Evolutionary conservation across 2,797 vertebrate genomes (phyloP), one percentile per base, ranked within the genome.

Genomic region (Pachyuromys duprasi): DNA sequence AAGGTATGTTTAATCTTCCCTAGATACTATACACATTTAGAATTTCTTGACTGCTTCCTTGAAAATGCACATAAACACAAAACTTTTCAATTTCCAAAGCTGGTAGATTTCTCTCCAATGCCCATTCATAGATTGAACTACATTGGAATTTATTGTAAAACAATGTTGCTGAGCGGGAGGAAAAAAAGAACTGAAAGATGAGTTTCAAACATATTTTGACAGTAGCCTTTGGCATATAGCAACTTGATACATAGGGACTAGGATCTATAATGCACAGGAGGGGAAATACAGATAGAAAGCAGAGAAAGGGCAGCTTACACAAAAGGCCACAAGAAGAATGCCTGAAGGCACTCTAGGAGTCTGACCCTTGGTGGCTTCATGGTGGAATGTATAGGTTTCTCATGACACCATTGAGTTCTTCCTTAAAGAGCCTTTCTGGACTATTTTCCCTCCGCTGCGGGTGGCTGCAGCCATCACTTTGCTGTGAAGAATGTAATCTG

Each of bases 401-500:
- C 90, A 33, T 60, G 90, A 89, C 42, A 49, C 94, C 88, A 79
- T 24, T 20, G 94, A 95, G 92, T 28, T 86, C 69, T 45, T 89
- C 55, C 92, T 93, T 86, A 75, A 96, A 96, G 95, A 94, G 75
- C 88, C 55, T 33, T 36, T 88, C 84, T 55, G 62, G 93, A 83
- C 97, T 93, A 96, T 97, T 96, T 96, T 96, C 86, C 74, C 86
- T 79, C 92, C 90, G 15, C 96, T 0, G 94, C 70, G 0, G 97
- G 97, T 89, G 96, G 86, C 69, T 72, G 15, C 79, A 92, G 94
- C 84, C 94, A 76, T 96, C 78, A 8, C 92, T 75, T 88, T 80
- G 82, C 87, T 95, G 78, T 79, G 63, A 96, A 97, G 96, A 97
- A 97, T 94, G 88, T 74, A 97, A 96, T 97, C 96, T 95, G 92